Evolutionary conservation across 2,888 invertebrate genomes (phyloP), one percentile per base, ranked within the genome.

Genomic region (Agrotis clavis): DNA sequence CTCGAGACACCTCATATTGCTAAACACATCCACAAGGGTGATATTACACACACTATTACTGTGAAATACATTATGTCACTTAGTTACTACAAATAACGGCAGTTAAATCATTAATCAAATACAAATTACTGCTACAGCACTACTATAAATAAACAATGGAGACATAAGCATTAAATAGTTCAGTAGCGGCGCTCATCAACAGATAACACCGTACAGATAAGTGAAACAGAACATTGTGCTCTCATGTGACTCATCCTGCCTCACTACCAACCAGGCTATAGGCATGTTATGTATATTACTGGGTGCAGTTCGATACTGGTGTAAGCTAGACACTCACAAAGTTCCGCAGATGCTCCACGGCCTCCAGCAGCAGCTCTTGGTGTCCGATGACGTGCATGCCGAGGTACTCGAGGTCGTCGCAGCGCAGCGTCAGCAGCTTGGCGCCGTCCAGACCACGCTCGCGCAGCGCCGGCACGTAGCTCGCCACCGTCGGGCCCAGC

Each of bases 331-430:
- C 50, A 96, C 98, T 97, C 96, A 98, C 98, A 95, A 99, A 98
- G 94, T 98, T 98, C 86, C 98, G 96, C 61, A 99, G 97, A 86
- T 99, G 98, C 88, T 99, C 99, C 18, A 99, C 98, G 64, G 99
- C 99, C 93, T 99, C 99, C 60, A 99, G 96, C 79, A 99, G 97
- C 67, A 99, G 97, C 92, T 99, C 99, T 93, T 99, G 99, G 92
- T 99, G 99, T 14, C 99, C 99, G 79, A 99, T 97, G 90, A 98
- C 98, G 77, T 96, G 96, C 89, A 99, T 98, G 30, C 99, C 98
- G 68, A 99, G 97, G 91, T 98, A 97, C 90, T 98, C 98, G 80
- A 99, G 97, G 94, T 99, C 99, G 91, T 99, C 98, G 64, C 98
- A 98, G 74, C 98, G 97, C 88, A 99, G 97, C 91, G 98, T 98